Evolutionary conservation across 2,113 vertebrate species (phyloP).

Genomic region (Polypterus bichir): DNA sequence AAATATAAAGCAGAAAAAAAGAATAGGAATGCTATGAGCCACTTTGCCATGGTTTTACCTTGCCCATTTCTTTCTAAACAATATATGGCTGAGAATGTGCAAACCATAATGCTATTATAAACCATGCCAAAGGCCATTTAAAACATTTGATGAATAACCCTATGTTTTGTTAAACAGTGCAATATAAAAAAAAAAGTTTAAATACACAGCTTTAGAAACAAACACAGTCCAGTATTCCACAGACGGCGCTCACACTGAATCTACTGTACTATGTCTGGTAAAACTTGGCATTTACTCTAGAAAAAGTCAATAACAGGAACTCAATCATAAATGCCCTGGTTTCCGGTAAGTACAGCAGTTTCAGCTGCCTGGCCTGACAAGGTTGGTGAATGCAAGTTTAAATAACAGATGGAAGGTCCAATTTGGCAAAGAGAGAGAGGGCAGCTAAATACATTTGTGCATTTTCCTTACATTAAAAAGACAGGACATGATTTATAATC

Average conservation of each 20-base stretch:
- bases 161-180: too few relatives aligned
- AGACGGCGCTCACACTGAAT: slow-evolving; percentile 27
- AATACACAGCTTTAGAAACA: slow-evolving; percentile 1
- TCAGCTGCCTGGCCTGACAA: slow-evolving; percentile 41
- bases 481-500: slow-evolving; percentile 8
- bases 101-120: too few relatives aligned
- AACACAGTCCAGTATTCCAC: background rate
- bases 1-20: too few relatives aligned
- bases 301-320: slow-evolving; percentile 86
- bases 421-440: slow-evolving; percentile 21
- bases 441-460: slow-evolving; percentile 44
- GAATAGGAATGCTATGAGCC: too few relatives aligned
- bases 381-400: slow-evolving; percentile 28
- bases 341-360: slow-evolving; percentile 53
- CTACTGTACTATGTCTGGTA: slow-evolving; percentile 31
- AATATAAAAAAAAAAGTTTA: too few relatives aligned
- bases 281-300: slow-evolving; percentile 36
- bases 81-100: too few relatives aligned
- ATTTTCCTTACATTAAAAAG: slow-evolving; percentile 27
- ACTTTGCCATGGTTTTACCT: too few relatives aligned
- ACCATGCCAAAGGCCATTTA: too few relatives aligned
- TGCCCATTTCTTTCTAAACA: too few relatives aligned
- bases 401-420: slow-evolving; percentile 40
- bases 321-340: slow-evolving; percentile 75
- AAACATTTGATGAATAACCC: too few relatives aligned